A percentile compares a stretch with the other conserved stretches of the same genome.
Evolutionary conservation across 2,113 vertebrate genomes (phyloP).

Genomic region (Isurus oxyrinchus): DNA sequence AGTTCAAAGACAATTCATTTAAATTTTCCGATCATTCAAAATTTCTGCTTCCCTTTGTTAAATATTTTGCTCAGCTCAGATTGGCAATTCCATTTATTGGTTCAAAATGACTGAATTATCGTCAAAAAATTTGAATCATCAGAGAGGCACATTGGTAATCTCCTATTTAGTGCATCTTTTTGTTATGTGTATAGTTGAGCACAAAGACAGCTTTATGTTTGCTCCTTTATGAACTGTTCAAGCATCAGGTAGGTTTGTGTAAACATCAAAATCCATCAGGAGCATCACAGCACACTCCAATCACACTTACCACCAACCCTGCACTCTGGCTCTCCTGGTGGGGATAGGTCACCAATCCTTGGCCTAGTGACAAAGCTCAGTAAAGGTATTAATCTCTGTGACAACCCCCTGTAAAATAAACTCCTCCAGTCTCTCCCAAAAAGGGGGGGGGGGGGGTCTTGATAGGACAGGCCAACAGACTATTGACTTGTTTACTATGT

Average conservation of each 20-base stretch:
- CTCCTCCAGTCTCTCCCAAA: not conserved
- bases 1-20: not conserved
- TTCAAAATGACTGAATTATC: not conserved
- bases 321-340: not conserved
- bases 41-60: not conserved
- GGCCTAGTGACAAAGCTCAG: not conserved
- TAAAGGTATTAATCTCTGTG: not conserved
- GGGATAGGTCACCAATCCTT: not conserved
- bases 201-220: not conserved
- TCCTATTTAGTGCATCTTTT: not conserved
- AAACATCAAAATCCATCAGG: not conserved
- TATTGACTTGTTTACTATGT: not conserved
- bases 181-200: not conserved
- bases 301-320: not conserved
- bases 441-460: not conserved
- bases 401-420: not conserved
- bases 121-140: not conserved
- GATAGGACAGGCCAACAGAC: not conserved
- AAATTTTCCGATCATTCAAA: not conserved
- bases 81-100: not conserved
- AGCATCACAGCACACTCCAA: not conserved
- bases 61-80: not conserved
- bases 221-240: not conserved
- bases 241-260: not conserved
- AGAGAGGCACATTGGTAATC: not conserved